Evolutionary conservation across 2,888 invertebrate genomes (phyloP), one percentile per base, ranked within the genome.

Genomic region (Chymomyza procnemis): DNA sequence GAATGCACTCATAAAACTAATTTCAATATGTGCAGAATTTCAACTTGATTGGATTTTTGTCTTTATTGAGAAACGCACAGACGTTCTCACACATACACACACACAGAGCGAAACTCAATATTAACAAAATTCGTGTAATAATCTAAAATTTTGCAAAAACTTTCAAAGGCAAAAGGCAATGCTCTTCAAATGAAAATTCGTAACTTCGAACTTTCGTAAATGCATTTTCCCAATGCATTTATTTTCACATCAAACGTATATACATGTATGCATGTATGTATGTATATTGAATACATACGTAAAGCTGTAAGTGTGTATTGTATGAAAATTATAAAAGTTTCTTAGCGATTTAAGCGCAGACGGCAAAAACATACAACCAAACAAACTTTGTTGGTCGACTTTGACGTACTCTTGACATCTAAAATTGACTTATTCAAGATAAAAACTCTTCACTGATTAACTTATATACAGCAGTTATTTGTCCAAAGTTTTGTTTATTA

Each of bases 311-410:
- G 26, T 26, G 26, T 26, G 8, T 26, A 26, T 26, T 26, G 26
- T 26, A 67, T 63, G 68, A 75, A 70, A 78, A 77, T 78, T 78
- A 71, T 68, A 71, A 76, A 74, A 76, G 71, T 76, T 71, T 68
- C 68, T 67, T 55, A 69, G 66, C 55, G 62, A 73, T 67, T 74
- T 68, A 57, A 41, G 60, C 19, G 58, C 34, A 41, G 65, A 66
- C 73, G 48, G 9, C 54, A 54, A 54, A 60, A 68, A 73, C 63
- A 30, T 54, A 50, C 52, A 47, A 22, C 54, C 18, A 54, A n/a
- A 46, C 18, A 4, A 21, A 6, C 54, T 54, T 54, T 54, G 14
- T 8, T 3, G 12, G 34, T 41, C 34, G 34, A 41, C 34, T 41
- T 41, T 41, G 34, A 41, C 34, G 9, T 41, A 41, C 34, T 41